These are phyloP conservation scores for Myocastor coypus DNA, from an alignment of 2,113 vertebrate genomes.

Conservation along the genomic window DNA sequence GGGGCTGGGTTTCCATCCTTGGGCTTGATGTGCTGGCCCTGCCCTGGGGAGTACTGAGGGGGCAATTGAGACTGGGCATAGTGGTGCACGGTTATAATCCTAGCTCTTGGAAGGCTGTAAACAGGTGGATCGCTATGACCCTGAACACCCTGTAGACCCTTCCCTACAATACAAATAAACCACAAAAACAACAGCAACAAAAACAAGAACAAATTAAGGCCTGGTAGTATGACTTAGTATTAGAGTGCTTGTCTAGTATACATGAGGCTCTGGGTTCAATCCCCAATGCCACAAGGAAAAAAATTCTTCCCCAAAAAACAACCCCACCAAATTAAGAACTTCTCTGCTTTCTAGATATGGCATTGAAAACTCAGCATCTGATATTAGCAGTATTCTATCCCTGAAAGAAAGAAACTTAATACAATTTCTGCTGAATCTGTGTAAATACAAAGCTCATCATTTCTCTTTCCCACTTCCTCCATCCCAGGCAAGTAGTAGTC, in stretches of 20 bases:
- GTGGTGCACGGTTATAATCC: too few species aligned
- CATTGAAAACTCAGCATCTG: background rate
- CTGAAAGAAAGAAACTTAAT: background rate
- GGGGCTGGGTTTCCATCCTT: too few species aligned
- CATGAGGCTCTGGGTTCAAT: too few species aligned
- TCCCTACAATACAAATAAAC: too few species aligned
- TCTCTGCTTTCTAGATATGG: background rate
- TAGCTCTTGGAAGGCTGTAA: too few species aligned
- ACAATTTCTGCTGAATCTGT: background rate
- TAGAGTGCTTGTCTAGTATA: too few species aligned
- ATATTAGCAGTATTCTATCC: background rate
- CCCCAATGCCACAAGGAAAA: background rate
- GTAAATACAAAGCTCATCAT: background rate
- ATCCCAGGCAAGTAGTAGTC: background rate
- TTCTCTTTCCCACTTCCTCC: background rate
- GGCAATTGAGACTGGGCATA: too few species aligned
- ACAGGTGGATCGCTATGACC: too few species aligned
- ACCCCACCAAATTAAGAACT: background rate
- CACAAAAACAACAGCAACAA: too few species aligned
- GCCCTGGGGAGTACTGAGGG: too few species aligned
- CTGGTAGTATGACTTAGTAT: background rate
- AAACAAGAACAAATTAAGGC: conserved; percentile 14
- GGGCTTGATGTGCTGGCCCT: too few species aligned
- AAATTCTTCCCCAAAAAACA: background rate
- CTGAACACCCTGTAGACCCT: too few species aligned